Evolutionary conservation across 2,888 invertebrate species (phyloP), one percentile per base, ranked within the genome.

Genomic region (Leptura quadrifasciata): DNA sequence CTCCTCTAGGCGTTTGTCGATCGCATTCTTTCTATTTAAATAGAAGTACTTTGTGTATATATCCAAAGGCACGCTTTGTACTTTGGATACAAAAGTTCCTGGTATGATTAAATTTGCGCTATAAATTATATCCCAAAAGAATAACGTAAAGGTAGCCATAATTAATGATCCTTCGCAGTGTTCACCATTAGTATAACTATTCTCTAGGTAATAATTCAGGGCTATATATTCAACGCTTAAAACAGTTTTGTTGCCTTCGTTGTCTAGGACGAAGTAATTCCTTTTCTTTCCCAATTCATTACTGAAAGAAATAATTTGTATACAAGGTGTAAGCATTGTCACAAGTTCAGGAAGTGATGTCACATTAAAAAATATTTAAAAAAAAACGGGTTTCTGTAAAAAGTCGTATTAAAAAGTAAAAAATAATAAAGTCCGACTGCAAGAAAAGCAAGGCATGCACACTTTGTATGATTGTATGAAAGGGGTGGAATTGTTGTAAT

Each of bases 81-180:
- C n/a, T 21, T 89, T 88, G 0, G 91, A 92, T 58, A 94, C 89
- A 88, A 95, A 96, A 0, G 91, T 89, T 0, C 90, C 89, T 67
- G 90, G 90, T 15, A 93, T 89, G 78, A 91, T 12, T 15, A 52
- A 72, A 18, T 72, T 90, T n/a, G 79, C 78, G 35, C 89, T 86
- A 83, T 93, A 95, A 63, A 97, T 92, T 2, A 95, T 92, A 80
- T 96, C 94, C 96, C 96, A 97, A 88, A 96, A 95, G 8, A 95
- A 81, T 10, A 89, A 74, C 35, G 81, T 78, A 77, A 88, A 87
- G 0, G 86, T 72, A 12, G 84, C 83, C 60, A 67, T 77, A 12
- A 89, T 77, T 21, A 88, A 74, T 2, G 79, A 69, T 18, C 88
- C 88, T 80, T 89, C 89, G 73, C 87, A 88, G 73, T 89, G 88